These are phyloP conservation scores for Oryzias melastigma DNA, from an alignment of 2,113 vertebrate genomes.

Conservation along the genomic window DNA sequence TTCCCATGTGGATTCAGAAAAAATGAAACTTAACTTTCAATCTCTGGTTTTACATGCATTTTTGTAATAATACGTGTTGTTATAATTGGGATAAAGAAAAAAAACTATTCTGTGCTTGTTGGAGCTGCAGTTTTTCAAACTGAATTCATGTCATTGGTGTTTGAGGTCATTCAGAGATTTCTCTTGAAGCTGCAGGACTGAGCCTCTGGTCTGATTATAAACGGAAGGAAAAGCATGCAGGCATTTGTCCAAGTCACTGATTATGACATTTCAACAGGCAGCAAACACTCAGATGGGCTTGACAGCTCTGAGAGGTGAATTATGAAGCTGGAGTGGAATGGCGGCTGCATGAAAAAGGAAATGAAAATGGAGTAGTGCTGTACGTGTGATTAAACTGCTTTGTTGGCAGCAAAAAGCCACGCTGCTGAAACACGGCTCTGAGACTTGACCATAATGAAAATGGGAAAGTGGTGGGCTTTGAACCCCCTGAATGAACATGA, in stretches of 20 bases:
- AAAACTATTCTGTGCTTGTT: neutral
- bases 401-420: conserved; percentile 73
- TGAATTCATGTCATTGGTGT: conserved; percentile 24
- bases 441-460: conserved; percentile 81
- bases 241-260: conserved; percentile 82
- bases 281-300: conserved; percentile 66
- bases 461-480: conserved; percentile 68
- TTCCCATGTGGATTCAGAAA: no score
- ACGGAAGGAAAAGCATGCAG: conserved; percentile 68
- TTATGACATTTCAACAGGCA: conserved; percentile 80
- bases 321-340: conserved; percentile 75
- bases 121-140: conserved; percentile 10
- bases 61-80: no score
- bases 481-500: conserved; percentile 51
- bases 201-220: conserved; percentile 75
- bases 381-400: conserved; percentile 82
- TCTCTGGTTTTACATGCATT: no score
- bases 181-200: conserved; percentile 53
- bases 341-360: conserved; percentile 75
- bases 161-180: conserved; percentile 50
- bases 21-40: no score
- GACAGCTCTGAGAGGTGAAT: conserved; percentile 74
- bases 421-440: conserved; percentile 68
- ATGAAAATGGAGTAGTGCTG: conserved; percentile 78
- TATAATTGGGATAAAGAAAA: neutral